Evolutionary conservation across 2,888 invertebrate species (phyloP).

Genomic region (Teinopalpus imperialis): DNA sequence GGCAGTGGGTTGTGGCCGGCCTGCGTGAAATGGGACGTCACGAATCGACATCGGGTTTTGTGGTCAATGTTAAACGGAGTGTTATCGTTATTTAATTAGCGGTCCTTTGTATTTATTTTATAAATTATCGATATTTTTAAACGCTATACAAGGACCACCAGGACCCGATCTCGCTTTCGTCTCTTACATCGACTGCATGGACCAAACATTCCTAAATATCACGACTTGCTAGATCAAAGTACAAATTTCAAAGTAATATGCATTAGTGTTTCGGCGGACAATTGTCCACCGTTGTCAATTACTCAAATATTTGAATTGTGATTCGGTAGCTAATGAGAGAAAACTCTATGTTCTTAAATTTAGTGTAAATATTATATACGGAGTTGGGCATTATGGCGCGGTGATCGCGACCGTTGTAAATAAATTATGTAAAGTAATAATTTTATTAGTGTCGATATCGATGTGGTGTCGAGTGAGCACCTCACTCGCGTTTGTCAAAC

Average conservation of each 20-base stretch:
- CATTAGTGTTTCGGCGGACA: slow-evolving; percentile 76
- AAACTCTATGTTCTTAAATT: slow-evolving; percentile 78
- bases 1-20: slow-evolving; percentile 53
- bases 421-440: slow-evolving; percentile 77
- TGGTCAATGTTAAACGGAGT: slow-evolving; percentile 31
- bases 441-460: slow-evolving; percentile 68
- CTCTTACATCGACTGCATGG: slow-evolving; percentile 63
- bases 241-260: slow-evolving; percentile 78
- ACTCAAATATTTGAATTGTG: slow-evolving; percentile 81
- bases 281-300: slow-evolving; percentile 82
- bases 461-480: slow-evolving; percentile 36
- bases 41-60: slow-evolving; percentile 39
- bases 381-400: slow-evolving; percentile 80
- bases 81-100: slow-evolving; percentile 19
- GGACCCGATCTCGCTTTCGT: slow-evolving; percentile 24
- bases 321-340: slow-evolving; percentile 82
- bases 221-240: slow-evolving; percentile 74
- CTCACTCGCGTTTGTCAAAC: slow-evolving; percentile 29
- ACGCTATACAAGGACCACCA: slow-evolving; percentile 23
- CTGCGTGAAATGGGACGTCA: slow-evolving; percentile 40
- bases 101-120: slow-evolving; percentile 16
- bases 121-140: slow-evolving; percentile 8
- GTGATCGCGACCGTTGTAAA: slow-evolving; percentile 71
- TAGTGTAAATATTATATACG: slow-evolving; percentile 79
- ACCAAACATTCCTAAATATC: slow-evolving; percentile 74